Evolutionary conservation across 2,888 invertebrate genomes (phyloP).

Genomic region (Trachelus troglodyta): DNA sequence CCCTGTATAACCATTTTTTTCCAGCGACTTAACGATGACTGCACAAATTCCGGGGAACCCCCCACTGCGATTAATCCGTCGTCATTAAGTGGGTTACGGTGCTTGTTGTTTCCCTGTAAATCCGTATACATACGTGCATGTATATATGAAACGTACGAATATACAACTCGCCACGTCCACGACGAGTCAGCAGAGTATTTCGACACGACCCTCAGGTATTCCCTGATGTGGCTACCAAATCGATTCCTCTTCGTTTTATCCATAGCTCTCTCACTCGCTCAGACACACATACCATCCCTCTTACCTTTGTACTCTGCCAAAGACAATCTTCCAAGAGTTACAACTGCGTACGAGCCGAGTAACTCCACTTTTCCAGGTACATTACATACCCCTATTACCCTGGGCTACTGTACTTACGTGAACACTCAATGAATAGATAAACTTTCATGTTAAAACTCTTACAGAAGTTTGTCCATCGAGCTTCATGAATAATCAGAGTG

Average conservation of each 20-base stretch:
- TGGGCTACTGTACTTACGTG: not conserved
- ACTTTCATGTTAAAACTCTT: not conserved
- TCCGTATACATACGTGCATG: slow-evolving; percentile 12
- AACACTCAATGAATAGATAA: not conserved
- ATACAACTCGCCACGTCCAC: not conserved
- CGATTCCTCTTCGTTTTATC: not conserved
- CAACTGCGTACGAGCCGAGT: not conserved
- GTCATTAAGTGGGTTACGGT: slow-evolving; percentile 38
- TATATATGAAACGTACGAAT: not conserved
- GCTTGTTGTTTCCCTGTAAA: slow-evolving; percentile 38
- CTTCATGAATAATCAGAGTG: not conserved
- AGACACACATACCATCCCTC: not conserved
- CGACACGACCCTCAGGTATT: slow-evolving; percentile 45
- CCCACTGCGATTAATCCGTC: slow-evolving; percentile 12
- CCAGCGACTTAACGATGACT: slow-evolving; percentile 30
- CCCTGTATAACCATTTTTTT: not conserved
- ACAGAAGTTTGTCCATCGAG: not conserved
- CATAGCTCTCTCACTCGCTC: not conserved
- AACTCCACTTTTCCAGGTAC: not conserved
- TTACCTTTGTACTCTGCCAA: not conserved
- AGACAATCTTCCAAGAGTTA: not conserved
- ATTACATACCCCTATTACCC: not conserved
- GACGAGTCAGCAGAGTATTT: slow-evolving; percentile 50
- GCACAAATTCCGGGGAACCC: slow-evolving; percentile 34
- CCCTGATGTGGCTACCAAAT: slow-evolving; percentile 35